A percentile compares a stretch with the other conserved stretches of the same genome.
Evolutionary conservation across 2,113 vertebrate genomes (phyloP).

Genomic region (pig (Sus scrofa)): T2T-Sscrofa CM000827.6:51552501-51553000

Average conservation of each 20-base stretch:
- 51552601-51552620: neutral
- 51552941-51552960: neutral
- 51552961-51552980: neutral
- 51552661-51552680: neutral
- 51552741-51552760: neutral
- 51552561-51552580: neutral
- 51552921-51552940: neutral
- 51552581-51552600: neutral
- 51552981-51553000: neutral
- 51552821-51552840: neutral
- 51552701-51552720: neutral
- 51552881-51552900: neutral
- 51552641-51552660: neutral
- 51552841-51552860: neutral
- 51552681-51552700: neutral
- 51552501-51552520: fast-evolving
- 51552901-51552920: neutral
- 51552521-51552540: neutral
- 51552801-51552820: neutral
- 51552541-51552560: neutral
- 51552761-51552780: neutral
- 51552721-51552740: neutral
- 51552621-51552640: neutral
- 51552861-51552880: neutral
- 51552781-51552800: neutral